Conservation (phyloP, 2,888 invertebrate genomes). For the Papilio protenor region DNA sequence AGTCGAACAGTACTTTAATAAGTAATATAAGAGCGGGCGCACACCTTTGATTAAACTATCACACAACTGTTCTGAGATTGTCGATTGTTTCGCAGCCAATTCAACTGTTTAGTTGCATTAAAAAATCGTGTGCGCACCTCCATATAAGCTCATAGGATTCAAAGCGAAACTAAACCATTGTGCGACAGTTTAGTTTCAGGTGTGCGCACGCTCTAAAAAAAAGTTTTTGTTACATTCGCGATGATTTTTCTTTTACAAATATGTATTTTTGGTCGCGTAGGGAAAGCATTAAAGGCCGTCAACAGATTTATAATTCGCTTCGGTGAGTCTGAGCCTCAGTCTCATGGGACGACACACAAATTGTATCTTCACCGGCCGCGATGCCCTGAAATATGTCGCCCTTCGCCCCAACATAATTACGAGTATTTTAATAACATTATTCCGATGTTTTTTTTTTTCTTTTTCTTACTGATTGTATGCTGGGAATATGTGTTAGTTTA, state of each 20-base stretch:
- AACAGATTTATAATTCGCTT: constrained; percentile 83
- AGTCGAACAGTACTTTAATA: background rate
- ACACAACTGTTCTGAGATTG: no score
- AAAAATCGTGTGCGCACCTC: no score
- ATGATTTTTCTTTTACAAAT: background rate
- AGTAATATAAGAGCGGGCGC: no score
- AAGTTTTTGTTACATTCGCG: background rate
- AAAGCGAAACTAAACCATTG: background rate
- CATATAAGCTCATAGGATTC: no score
- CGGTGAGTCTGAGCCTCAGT: constrained; percentile 68
- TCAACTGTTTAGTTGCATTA: no score
- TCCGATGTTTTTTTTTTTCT: constrained; percentile 43
- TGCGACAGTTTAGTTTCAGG: background rate
- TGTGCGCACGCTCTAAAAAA: background rate
- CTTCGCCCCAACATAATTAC: constrained; percentile 33
- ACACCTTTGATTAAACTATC: no score
- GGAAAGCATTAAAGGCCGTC: constrained; percentile 81
- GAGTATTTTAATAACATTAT: constrained; percentile 30
- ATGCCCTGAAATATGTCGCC: constrained; percentile 27
- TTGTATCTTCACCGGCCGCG: constrained; percentile 47
- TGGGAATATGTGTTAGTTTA: background rate
- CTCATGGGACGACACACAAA: constrained; percentile 64
- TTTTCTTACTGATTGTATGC: constrained; percentile 21
- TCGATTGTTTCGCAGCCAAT: no score
- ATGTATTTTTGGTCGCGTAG: constrained; percentile 45